Evolutionary conservation across 2,888 invertebrate species (phyloP).

Genomic region (Athrips mouffetella): DNA sequence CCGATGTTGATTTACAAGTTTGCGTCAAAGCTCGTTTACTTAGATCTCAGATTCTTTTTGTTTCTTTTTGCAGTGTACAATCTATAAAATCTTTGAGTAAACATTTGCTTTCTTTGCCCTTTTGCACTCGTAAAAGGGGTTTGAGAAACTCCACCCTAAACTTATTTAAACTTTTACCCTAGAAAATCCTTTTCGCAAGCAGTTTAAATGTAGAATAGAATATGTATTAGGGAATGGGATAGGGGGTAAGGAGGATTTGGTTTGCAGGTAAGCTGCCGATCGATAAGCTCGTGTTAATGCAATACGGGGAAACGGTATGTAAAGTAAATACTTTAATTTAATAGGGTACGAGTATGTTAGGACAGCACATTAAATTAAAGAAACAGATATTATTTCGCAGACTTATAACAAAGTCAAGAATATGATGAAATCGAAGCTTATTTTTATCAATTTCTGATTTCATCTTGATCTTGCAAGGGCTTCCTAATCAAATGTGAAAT

Average conservation of each 20-base stretch:
- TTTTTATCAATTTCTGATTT: no score
- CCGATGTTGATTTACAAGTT: conserved; percentile 4
- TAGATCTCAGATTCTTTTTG: conserved; percentile 20
- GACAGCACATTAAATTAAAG: no score
- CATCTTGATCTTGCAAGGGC: no score
- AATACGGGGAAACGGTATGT: no score
- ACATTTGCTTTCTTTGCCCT: conserved; percentile 74
- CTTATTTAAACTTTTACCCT: conserved; percentile 76
- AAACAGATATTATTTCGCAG: no score
- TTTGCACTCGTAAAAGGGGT: conserved; percentile 74
- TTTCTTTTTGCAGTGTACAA: conserved; percentile 51
- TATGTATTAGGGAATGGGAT: conserved; percentile 63
- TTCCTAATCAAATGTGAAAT: no score
- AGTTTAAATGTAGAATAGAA: conserved; percentile 71
- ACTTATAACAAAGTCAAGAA: no score
- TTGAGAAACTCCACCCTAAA: conserved; percentile 68
- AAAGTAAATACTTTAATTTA: no score
- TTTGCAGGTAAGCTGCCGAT: conserved; percentile 46
- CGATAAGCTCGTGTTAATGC: conserved; percentile 26
- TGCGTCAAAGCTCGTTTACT: background rate
- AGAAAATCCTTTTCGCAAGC: conserved; percentile 72
- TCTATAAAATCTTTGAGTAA: conserved; percentile 75
- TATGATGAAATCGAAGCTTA: no score
- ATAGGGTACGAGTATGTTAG: no score
- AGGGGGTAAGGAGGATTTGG: conserved; percentile 47